Base-by-base conservation (phyloP, 2,888 invertebrate species). In the Thymelicus lineola region DNA sequence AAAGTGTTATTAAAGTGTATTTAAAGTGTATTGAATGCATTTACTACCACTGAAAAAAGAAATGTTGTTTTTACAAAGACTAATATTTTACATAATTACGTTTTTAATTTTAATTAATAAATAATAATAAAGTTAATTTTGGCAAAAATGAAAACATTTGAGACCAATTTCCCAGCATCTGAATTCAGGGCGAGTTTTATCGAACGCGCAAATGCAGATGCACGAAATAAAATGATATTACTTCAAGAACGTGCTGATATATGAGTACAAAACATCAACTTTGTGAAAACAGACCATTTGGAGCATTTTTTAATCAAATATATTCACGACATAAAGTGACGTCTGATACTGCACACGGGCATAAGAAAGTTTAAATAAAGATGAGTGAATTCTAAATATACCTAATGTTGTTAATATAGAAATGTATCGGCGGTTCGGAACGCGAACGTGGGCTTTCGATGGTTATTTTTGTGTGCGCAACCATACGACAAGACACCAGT, bases 381-480 rank as follows among this genome's bases (percentile, higher is more conserved):
- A 80, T 82, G 82, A 82, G 77, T 77, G 80, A 76, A 73, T 70
- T 73, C 80, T 81, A 82, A 80, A 82, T 81, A 80, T 81, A n/a
- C n/a, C n/a, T n/a, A 82, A 77, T 66, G 73, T 73, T 79, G 75
- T 82, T 79, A 79, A 79, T 80, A 78, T 80, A 81, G 79, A 78
- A 76, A 73, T 71, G 75, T 74, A 76, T 76, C 77, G 75, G 71
- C 62, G 70, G 78, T 71, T 66, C 70, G 74, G 75, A 75, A 71
- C 76, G 73, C 75, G 73, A 72, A 75, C 78, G 80, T 78, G 79
- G 79, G 79, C 73, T 68, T n/a, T n/a, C 64, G 63, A 15, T 71
- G 66, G 67, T 72, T 78, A 77, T 76, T 69, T 69, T 76, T 74
- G 61, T 45, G 71, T 63, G 38, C 57, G 48, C 50, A 53, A 46